Percentiles rank a stretch among this genome's conserved stretches.
Conservation (phyloP, 2,888 invertebrate genomes). For the Nowickia ferox region DNA sequence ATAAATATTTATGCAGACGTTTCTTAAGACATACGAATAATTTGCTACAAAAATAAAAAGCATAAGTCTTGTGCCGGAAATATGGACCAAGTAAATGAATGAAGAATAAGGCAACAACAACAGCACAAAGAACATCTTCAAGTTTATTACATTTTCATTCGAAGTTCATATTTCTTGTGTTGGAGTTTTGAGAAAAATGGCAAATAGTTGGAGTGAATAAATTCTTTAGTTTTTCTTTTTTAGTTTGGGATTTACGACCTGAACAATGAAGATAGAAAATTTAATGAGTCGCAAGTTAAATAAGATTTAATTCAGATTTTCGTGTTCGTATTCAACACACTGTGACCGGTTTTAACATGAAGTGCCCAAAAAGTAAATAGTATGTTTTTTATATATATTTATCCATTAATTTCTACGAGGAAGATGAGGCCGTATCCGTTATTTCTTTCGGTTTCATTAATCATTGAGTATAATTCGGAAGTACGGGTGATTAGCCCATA, state of each 20-base stretch:
- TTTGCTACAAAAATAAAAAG: not conserved
- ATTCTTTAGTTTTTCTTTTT: not conserved
- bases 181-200: conserved; percentile 23
- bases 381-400: too few relatives aligned
- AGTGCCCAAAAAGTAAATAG: too few relatives aligned
- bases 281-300: conserved; percentile 67
- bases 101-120: not conserved
- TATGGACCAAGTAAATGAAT: conserved; percentile 11
- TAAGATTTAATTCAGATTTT: too few relatives aligned
- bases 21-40: not conserved
- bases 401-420: too few relatives aligned
- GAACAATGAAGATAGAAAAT: conserved; percentile 72
- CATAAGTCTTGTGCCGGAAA: conserved; percentile 48
- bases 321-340: too few relatives aligned
- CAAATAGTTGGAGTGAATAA: conserved; percentile 8
- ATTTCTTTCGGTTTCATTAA: too few relatives aligned
- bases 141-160: conserved; percentile 54
- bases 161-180: not conserved
- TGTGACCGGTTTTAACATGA: too few relatives aligned
- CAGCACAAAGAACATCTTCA: conserved; percentile 50
- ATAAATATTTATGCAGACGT: not conserved
- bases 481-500: too few relatives aligned
- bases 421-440: too few relatives aligned
- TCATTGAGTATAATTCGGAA: too few relatives aligned
- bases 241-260: conserved; percentile 71